Base-by-base conservation (phyloP, 2,797 vertebrate species). In the Cirrhinus molitorella region DNA sequence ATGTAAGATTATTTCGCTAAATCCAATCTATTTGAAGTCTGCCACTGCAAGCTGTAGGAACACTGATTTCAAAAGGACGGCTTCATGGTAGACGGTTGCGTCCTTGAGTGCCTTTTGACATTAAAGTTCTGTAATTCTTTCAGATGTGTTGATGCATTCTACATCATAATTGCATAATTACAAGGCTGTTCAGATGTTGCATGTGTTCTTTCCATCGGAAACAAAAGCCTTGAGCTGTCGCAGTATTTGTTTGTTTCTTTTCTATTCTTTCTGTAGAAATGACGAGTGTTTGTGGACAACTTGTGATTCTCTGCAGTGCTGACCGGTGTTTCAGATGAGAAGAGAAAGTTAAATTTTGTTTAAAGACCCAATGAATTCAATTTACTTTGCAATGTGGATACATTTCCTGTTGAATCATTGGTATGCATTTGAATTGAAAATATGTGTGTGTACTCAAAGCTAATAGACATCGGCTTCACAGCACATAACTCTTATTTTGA, bases 1-100 rank as follows among this genome's bases (percentile, higher is more conserved):
- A 83, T 76, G 65, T 53, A 81, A 43, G 79, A 85, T 80, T 81
- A 79, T 67, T 83, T 65, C 1, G 19, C 49, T 45, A 73, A 85
- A 83, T 85, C 59, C 67, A 19, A 71, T 70, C 45, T 40, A 28
- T 65, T 34, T 73, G 40, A 61, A 49, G 59, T 74, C 80, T 63
- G 51, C 51, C 43, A 47, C 5, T 21, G n/a, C 16, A 61, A 31
- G 21, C 80, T 47, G 63, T 21, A 49, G 66, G 16, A 71, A 25
- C 37, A 51, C 11, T 49, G 9, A 43, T 53, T 28, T 73, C 57
- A 45, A 84, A 78, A 79, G 57, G 17, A 63, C 45, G 43, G 11
- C 45, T 59, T 31, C 47, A 76, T 45, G 72, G 57, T 66, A 53
- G n/a, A 66, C 10, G 25, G 45, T 61, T 28, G 47, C 55, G 23